Evolutionary conservation across 2,113 vertebrate species (phyloP), one percentile per base, ranked within the genome.

Genomic region (Cichladusa arquata): DNA sequence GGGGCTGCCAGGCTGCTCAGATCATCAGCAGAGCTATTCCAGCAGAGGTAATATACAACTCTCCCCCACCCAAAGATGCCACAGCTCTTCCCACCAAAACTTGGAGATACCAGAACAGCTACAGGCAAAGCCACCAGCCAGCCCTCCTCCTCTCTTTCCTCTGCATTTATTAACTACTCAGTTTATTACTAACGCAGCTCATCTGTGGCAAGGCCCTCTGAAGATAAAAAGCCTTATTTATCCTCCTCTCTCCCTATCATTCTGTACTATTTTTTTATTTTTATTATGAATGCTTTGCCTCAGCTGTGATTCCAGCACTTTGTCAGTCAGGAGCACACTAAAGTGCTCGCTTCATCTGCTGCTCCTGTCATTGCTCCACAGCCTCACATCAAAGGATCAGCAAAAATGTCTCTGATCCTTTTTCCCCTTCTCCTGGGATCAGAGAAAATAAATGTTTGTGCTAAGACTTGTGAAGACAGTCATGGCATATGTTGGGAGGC

Each of bases 291-390:
- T 65, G 34, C 28, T 94, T 71, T 62, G 26, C 8, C 20, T 81
- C 36, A 31, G 22, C 36, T 70, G 50, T 1, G 0, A 33, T 47
- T 62, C 51, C 40, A 40, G 44, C n/a, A 47, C 10, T 36, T 70
- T 62, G 20, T 38, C 19, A 51, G 34, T 47, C 33, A 79, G 70
- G 24, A 5, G 4, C 1, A 4, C 11, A 1, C 16, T 66, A 12
- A 58, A 0, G 0, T 0, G 0, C 26, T 51, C 16, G 3, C 15
- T 65, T 71, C 0, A 0, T 42, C 40, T 29, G 8, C 34, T 67
- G 4, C 22, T 36, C 36, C 53, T 11, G 0, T 36, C 9, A 7
- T 34, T 54, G 38, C 26, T 66, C 51, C 73, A 67, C 53, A 82
- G 71, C 11, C 51, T 19, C 2, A 2, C 19, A 14, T 34, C 36